Base-by-base conservation (phyloP, 35 echinoderm and acorn worm species). In the Ptychodera flava region DNA sequence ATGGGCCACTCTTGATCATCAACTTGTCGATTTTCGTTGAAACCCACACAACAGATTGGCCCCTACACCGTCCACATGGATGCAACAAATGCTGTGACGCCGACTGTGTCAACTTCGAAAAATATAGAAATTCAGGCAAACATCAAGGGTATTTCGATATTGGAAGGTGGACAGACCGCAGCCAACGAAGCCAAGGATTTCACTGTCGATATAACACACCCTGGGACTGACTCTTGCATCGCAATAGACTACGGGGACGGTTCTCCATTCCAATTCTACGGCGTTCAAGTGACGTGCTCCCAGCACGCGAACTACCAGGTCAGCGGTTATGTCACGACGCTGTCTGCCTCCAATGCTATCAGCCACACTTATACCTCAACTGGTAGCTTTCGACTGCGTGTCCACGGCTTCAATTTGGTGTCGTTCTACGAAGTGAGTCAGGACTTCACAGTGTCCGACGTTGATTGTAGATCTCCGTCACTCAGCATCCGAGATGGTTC, bases 371-470 rank as follows among this genome's bases (percentile, higher is more conserved):
- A 89, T n/a, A 36, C 35, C 6, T 34, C 78, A 28, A 88, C 45
- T 31, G 91, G 91, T 27, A 89, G 53, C 64, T 92, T 34, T 32
- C 34, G 45, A 0, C 38, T 88, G 22, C 31, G 28, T 27, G 32
- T 52, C 0, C 37, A 32, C 0, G 91, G 86, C 0, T 92, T 92
- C 87, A 92, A 92, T 75, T 35, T 78, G 31, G 91, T 92, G 29
- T 80, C 81, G 16, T 45, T 78, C 32, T 34, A 35, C 31, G 37
- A 22, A 31, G 36, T 35, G 0, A 38, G 27, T 0, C 36, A 79
- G 30, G 12, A 82, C 32, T 89, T 92, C 36, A 87, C 86, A 0
- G 83, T 92, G 37, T 81, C 87, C 28, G 33, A 85, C 28, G 10
- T 76, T 1, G 52, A 76, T 36, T 92, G 91, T 78, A 85, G 83